Percentiles rank a stretch among this genome's conserved stretches.
These are phyloP conservation scores for Pseudomyrmex pallidus DNA, from an alignment of 1,140 invertebrate genomes.

Conservation along the genomic window DNA sequence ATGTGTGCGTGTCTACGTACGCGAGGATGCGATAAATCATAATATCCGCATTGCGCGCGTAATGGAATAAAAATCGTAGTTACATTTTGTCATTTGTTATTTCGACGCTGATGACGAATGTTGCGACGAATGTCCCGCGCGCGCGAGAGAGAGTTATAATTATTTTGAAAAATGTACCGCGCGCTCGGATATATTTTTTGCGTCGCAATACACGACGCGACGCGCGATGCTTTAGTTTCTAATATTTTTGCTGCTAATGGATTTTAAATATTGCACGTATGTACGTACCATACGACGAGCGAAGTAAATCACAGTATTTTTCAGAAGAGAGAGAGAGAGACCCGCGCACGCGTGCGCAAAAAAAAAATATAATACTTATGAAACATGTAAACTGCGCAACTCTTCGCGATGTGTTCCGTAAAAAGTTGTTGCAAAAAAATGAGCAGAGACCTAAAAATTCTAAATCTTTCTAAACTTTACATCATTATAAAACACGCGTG, in stretches of 20 bases:
- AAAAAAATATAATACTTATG: background rate
- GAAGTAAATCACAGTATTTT: conserved; percentile 13
- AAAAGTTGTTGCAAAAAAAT: background rate
- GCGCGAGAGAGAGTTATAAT: conserved; percentile 1
- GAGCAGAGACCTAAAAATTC: background rate
- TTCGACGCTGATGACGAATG: conserved; percentile 27
- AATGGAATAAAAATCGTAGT: conserved; percentile 53
- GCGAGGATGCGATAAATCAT: conserved; percentile 36
- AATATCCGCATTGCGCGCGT: conserved; percentile 9
- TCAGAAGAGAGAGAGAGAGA: background rate
- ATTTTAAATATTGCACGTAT: background rate
- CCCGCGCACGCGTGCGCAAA: background rate
- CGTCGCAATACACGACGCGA: too few relatives aligned
- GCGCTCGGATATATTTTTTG: background rate
- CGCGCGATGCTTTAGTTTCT: background rate
- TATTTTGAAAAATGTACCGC: conserved; percentile 13
- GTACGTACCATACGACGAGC: too few relatives aligned
- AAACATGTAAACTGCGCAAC: background rate
- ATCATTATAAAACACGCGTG: background rate
- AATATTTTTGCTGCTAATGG: background rate
- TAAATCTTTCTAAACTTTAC: background rate
- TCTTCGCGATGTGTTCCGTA: background rate
- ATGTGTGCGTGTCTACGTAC: background rate
- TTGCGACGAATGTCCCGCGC: background rate
- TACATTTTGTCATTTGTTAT: conserved; percentile 13